Evolutionary conservation across 2,113 vertebrate genomes (phyloP), one percentile per base, ranked within the genome.

Genomic region (Muntiacus muntjak): DNA sequence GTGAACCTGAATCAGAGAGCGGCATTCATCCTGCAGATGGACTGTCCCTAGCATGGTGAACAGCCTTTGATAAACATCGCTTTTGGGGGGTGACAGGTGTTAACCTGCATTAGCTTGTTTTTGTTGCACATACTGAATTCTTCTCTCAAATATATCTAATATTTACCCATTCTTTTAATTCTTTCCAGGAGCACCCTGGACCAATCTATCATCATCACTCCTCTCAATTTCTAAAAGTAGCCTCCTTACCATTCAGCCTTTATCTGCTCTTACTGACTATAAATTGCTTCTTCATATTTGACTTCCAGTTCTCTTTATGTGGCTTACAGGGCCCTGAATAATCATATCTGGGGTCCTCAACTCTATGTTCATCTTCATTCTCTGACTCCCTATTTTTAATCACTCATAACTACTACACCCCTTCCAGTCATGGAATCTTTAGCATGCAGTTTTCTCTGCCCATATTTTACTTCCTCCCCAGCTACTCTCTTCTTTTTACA

Each of bases 81-180:
- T 67, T 16, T 52, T 57, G 10, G 14, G 16, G 3, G 25, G 23
- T n/a, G 28, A 33, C 0, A 0, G 5, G 19, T 4, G 6, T 57
- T 57, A 57, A 57, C 30, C 62, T 36, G 16, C 15, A n/a, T 86
- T 55, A 40, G 12, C 19, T 71, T 11, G 3, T 28, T 45, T 4
- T 13, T 10, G 9, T 36, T 71, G 26, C 7, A 30, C n/a, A 79
- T 52, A 16, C 1, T 67, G 21, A 62, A 28, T n/a, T 90, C 92
- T 71, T 55, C 17, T 60, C 10, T 4, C 13, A 60, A 67, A 40
- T 54, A 2, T 23, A 2, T 36, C 50, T 92, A 36, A 16, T 14
- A 47, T 47, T 74, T 91, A 52, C 43, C 40, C n/a, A 67, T 83
- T 64, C 16, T 28, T 17, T 87, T 81, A 47, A 2, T 81, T 5